These are phyloP conservation scores for Rotaria macrura DNA, from an alignment of 2,888 invertebrate genomes.

Conservation along the genomic window DNA sequence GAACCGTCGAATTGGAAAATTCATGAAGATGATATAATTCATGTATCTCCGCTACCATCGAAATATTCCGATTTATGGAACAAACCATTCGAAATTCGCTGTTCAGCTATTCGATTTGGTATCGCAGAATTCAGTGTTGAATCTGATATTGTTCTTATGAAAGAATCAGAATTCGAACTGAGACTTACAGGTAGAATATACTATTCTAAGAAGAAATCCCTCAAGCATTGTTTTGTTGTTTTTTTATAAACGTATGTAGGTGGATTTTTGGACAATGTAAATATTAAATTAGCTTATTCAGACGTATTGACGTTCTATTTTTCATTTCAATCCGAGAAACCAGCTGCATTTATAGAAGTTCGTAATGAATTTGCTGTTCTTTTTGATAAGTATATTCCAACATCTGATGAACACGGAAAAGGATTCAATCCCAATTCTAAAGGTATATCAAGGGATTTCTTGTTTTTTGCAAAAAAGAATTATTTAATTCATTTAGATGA, in stretches of 20 bases:
- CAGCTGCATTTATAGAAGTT: conserved; percentile 10
- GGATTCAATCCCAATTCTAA: background rate
- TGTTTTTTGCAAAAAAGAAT: background rate
- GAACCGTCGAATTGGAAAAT: background rate
- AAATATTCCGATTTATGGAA: background rate
- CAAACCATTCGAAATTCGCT: background rate
- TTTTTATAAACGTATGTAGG: background rate
- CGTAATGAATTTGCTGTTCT: background rate
- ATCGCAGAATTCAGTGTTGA: background rate
- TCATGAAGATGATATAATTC: background rate
- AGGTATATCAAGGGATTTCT: background rate
- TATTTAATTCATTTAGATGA: background rate
- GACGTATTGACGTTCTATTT: background rate
- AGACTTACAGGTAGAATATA: background rate
- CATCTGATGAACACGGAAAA: background rate
- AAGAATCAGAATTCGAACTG: conserved; percentile 12
- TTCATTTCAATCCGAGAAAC: background rate
- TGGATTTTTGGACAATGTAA: background rate
- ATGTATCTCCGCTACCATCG: background rate
- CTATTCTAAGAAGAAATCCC: background rate
- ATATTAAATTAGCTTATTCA: conserved; percentile 5
- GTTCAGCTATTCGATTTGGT: conserved; percentile 1
- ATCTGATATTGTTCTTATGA: background rate
- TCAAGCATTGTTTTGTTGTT: background rate
- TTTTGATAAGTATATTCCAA: conserved; percentile 1